These are phyloP conservation scores for Falco punctatus DNA, from an alignment of 2,113 vertebrate species.

Conservation along the genomic window DNA sequence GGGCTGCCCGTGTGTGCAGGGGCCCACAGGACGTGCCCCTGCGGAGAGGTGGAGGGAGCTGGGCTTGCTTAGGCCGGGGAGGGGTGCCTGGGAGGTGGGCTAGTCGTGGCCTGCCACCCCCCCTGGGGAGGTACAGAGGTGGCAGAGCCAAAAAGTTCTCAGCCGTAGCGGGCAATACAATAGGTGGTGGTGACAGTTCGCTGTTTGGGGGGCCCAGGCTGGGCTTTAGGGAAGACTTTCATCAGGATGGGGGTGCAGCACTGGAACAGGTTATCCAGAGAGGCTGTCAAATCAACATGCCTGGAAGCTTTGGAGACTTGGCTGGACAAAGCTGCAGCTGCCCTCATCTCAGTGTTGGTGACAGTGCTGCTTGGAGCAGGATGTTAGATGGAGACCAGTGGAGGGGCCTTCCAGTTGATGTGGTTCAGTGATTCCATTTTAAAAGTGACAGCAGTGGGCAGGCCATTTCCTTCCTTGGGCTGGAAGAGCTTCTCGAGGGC, in stretches of 20 bases:
- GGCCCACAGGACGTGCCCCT: background rate
- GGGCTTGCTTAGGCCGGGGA: background rate
- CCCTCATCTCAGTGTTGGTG: background rate
- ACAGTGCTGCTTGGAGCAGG: background rate
- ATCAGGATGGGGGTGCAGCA: background rate
- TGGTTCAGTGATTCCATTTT: background rate
- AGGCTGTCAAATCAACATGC: background rate
- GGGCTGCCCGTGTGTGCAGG: fast-evolving
- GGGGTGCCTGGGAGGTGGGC: background rate
- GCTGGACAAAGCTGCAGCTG: background rate
- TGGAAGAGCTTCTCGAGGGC: background rate
- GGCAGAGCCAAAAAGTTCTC: background rate
- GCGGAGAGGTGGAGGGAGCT: background rate
- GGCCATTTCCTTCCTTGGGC: background rate
- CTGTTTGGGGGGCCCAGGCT: background rate
- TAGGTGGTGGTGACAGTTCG: background rate
- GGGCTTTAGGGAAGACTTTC: background rate
- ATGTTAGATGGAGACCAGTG: fast-evolving
- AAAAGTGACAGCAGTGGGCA: background rate
- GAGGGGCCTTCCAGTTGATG: background rate
- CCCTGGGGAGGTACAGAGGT: background rate
- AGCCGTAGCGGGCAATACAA: background rate
- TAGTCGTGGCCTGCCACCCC: background rate
- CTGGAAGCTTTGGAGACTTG: background rate
- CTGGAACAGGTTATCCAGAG: background rate